Percentiles rank a stretch among this genome's conserved stretches.
Evolutionary conservation across 2,888 invertebrate species (phyloP).

Genomic region (Tenthredo distinguenda): DNA sequence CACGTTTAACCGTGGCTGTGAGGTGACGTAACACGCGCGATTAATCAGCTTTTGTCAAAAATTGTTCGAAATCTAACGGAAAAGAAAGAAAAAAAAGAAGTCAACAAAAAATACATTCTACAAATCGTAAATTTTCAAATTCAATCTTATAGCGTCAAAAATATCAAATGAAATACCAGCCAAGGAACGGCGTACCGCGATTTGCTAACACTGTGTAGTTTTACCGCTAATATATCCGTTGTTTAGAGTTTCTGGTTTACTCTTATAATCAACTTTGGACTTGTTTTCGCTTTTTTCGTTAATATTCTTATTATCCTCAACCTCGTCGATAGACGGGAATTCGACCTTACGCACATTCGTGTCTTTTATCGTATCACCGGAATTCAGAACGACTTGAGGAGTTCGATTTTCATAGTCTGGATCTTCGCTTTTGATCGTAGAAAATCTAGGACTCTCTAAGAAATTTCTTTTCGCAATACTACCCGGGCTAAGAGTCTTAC

Average conservation of each 20-base stretch:
- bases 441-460: slow-evolving; percentile 63
- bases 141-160: not conserved
- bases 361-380: slow-evolving; percentile 61
- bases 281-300: slow-evolving; percentile 55
- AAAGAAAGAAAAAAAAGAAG: not conserved
- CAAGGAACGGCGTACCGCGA: slow-evolving; percentile 51
- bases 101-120: not conserved
- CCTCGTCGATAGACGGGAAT: slow-evolving; percentile 66
- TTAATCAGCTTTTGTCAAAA: not conserved
- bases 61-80: not conserved
- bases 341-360: slow-evolving; percentile 64
- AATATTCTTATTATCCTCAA: slow-evolving; percentile 62
- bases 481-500: slow-evolving; percentile 67
- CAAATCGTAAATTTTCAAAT: not conserved
- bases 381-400: slow-evolving; percentile 66
- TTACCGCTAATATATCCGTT: slow-evolving; percentile 75
- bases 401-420: slow-evolving; percentile 74
- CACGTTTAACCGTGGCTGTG: slow-evolving; percentile 40
- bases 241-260: slow-evolving; percentile 70
- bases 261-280: slow-evolving; percentile 63
- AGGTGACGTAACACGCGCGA: slow-evolving; percentile 46
- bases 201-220: slow-evolving; percentile 68
- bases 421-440: slow-evolving; percentile 59
- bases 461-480: slow-evolving; percentile 62
- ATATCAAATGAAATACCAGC: slow-evolving; percentile 44